Base-by-base conservation (phyloP, 2,113 vertebrate genomes). In the Bubalus kerabau region DNA sequence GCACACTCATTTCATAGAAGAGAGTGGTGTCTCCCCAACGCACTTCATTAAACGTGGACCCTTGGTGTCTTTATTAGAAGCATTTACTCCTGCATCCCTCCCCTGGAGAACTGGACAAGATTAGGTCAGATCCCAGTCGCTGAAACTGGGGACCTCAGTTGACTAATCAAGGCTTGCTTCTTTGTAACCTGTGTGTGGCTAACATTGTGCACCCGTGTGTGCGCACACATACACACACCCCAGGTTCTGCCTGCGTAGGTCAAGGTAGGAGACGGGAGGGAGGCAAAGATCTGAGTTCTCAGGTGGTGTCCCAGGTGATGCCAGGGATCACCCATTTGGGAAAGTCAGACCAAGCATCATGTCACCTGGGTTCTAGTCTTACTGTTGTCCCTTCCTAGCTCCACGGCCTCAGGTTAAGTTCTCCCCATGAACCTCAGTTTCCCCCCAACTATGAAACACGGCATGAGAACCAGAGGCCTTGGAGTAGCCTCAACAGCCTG, bases 231-330 rank as follows among this genome's bases (percentile, higher is more conserved):
- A 24, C 36, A 74, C 36, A 40, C 36, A 43, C 71, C 15, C 57
- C 3, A 28, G 59, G 11, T 12, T 46, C 52, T 26, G 36, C 6
- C 10, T 48, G 10, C 4, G 0, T 74, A 48, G 12, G 26, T 50
- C 11, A 64, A 36, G 1, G 0, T 19, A 13, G 36, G 14, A 12
- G n/a, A 21, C 2, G 3, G 15, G 15, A 14, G 30, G 11, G 32
- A 48, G 57, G 36, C 54, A 13, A 13, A 78, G 80, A 4, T 17
- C 28, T 57, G 26, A 36, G 24, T 23, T 52, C 32, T 23, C 30
- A 32, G 1, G 56, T 19, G 59, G 28, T 19, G n/a, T 56, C 24
- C 21, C 7, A 8, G 6, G 23, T 2, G 43, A 46, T 30, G 57
- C 8, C 46, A 13, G 5, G 0, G 6, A 21, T 64, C 15, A 54